Evolutionary conservation across 2,113 vertebrate genomes (phyloP).

Genomic region (Centropus bengalensis): DNA sequence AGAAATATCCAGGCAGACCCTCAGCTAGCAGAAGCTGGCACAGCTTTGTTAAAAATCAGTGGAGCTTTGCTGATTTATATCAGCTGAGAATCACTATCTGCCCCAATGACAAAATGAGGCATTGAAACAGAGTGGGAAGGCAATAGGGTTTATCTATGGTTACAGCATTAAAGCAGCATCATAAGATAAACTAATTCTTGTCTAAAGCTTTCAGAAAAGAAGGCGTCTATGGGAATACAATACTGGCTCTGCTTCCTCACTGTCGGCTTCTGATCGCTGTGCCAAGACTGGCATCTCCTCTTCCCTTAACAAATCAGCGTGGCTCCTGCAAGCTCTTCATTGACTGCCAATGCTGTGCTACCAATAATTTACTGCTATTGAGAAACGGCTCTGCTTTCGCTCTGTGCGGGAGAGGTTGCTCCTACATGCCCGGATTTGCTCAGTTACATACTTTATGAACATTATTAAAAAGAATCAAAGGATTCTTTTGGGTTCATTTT

Average conservation of each 20-base stretch:
- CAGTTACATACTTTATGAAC: constrained; percentile 31
- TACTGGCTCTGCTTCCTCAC: background rate
- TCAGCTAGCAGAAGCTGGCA: constrained; percentile 60
- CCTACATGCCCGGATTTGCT: constrained; percentile 65
- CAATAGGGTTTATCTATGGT: constrained; percentile 47
- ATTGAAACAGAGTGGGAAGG: constrained; percentile 50
- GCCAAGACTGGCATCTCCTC: constrained; percentile 37
- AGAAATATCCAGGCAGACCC: constrained; percentile 53
- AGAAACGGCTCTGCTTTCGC: constrained; percentile 13
- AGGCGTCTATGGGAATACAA: background rate
- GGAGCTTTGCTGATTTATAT: constrained; percentile 71
- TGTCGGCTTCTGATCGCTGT: constrained; percentile 2
- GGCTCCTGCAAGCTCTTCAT: constrained; percentile 37
- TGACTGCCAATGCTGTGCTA: constrained; percentile 42
- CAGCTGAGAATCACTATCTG: constrained; percentile 68
- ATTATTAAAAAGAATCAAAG: constrained; percentile 57
- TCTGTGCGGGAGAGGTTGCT: constrained; percentile 12
- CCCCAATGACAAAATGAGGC: constrained; percentile 60
- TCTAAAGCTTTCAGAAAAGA: background rate
- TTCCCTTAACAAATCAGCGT: constrained; percentile 25
- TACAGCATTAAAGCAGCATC: constrained; percentile 36
- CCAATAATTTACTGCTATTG: constrained; percentile 48
- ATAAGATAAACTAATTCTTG: constrained; percentile 57
- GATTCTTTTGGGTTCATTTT: constrained; percentile 69
- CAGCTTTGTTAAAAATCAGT: constrained; percentile 72